Percentiles rank a stretch among this genome's conserved stretches.
Conservation (phyloP, 1,140 invertebrate species). For the Antheraea mylitta region DNA sequence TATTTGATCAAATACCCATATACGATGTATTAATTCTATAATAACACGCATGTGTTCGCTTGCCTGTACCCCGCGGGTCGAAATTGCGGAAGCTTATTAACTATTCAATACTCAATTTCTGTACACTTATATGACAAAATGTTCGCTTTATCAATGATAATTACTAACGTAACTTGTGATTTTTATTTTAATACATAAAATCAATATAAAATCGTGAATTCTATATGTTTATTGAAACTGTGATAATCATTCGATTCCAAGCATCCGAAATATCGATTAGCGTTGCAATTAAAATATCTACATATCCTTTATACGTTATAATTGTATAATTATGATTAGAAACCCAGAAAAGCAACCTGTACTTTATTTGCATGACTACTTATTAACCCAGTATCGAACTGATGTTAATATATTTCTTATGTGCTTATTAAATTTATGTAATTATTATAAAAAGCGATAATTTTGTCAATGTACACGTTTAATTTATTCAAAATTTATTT, state of each 20-base stretch:
- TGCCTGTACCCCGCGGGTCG: constrained; percentile 32
- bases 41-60: constrained; percentile 45
- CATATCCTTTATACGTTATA: too few species aligned
- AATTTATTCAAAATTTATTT: constrained; percentile 23
- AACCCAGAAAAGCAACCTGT: not conserved
- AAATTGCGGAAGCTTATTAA: constrained; percentile 14
- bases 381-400: not conserved
- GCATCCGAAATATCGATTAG: not conserved
- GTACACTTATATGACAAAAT: not conserved
- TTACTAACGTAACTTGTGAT: not conserved
- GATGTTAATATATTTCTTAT: not conserved
- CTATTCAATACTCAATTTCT: not conserved
- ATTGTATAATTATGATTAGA: not conserved
- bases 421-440: not conserved
- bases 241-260: not conserved
- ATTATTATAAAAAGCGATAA: constrained; percentile 5
- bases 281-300: not conserved
- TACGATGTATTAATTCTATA: constrained; percentile 2
- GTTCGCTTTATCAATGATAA: not conserved
- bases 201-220: too few species aligned
- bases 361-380: not conserved
- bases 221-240: too few species aligned
- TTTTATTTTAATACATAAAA: too few species aligned
- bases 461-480: not conserved
- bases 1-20: not conserved